These are phyloP conservation scores for Toxostoma redivivum DNA, from an alignment of 2,113 vertebrate species.

Conservation along the genomic window DNA sequence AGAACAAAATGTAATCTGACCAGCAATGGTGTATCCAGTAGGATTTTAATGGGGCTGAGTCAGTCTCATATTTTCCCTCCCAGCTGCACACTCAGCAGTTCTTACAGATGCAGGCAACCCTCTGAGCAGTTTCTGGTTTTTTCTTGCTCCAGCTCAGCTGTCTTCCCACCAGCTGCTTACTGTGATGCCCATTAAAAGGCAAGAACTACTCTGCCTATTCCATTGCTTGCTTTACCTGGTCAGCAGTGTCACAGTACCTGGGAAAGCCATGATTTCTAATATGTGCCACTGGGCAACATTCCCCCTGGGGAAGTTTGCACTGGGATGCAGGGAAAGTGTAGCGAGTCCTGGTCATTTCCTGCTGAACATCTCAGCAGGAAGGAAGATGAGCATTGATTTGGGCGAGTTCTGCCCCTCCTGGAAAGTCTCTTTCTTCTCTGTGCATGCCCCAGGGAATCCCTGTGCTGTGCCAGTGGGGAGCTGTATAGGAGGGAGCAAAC, in stretches of 20 bases:
- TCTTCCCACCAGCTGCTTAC: not conserved
- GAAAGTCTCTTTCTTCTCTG: not conserved
- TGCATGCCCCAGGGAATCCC: not conserved
- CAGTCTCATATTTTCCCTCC: not conserved
- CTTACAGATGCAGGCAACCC: not conserved
- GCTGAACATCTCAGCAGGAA: not conserved
- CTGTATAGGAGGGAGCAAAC: not conserved
- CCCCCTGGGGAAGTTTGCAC: not conserved
- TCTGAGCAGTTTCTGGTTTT: not conserved
- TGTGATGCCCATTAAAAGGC: not conserved
- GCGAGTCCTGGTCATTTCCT: not conserved
- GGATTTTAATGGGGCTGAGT: not conserved
- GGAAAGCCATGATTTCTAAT: not conserved
- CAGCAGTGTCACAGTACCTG: not conserved
- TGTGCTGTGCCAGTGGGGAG: not conserved
- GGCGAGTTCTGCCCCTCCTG: not conserved
- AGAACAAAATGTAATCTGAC: conserved; percentile 7
- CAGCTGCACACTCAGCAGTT: not conserved
- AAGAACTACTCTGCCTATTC: not conserved
- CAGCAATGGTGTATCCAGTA: not conserved
- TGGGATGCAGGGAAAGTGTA: not conserved
- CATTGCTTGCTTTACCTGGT: not conserved
- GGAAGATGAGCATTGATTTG: not conserved
- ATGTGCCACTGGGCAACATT: not conserved
- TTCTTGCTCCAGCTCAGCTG: not conserved